Conservation (phyloP, 2,113 vertebrate species). For the Anhinga anhinga region DNA sequence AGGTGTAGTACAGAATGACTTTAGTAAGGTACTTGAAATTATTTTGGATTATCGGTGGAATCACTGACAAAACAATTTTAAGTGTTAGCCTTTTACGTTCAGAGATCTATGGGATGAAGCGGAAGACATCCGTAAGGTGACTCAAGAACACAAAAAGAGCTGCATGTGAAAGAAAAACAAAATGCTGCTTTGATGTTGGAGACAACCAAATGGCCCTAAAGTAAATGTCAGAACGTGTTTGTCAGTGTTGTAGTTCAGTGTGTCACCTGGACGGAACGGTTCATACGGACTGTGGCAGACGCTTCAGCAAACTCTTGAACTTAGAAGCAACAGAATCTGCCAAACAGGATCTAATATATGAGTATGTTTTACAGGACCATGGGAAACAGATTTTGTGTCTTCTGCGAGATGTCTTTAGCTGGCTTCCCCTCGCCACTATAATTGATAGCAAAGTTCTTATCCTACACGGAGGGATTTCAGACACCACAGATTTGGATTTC, state of each 20-base stretch:
- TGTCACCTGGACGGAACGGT: neutral
- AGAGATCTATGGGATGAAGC: neutral
- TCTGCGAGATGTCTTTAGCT: slow-evolving; percentile 89
- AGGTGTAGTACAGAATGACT: neutral
- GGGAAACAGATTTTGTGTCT: slow-evolving; percentile 83
- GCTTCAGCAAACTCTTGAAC: neutral
- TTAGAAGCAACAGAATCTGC: neutral
- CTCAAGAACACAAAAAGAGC: neutral
- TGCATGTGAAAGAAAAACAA: neutral
- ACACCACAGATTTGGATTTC: slow-evolving; percentile 88
- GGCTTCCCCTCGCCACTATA: slow-evolving; percentile 89
- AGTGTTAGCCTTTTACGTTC: neutral
- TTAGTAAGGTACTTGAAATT: neutral
- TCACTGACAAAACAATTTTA: neutral
- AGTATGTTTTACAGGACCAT: slow-evolving; percentile 75
- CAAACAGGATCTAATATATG: neutral
- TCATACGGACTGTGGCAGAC: neutral
- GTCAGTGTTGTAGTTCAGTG: neutral
- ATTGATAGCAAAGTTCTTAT: slow-evolving; percentile 91
- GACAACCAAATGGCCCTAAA: neutral
- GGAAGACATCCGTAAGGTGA: neutral
- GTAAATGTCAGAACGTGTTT: neutral
- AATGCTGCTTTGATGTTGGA: neutral
- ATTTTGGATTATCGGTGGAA: neutral
- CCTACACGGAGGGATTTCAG: slow-evolving; percentile 92